Evolutionary conservation across 53 echinoderm and acorn worm species (phyloP), one percentile per base, ranked within the genome.

Genomic region (Mesocentrotus franciscanus): DNA sequence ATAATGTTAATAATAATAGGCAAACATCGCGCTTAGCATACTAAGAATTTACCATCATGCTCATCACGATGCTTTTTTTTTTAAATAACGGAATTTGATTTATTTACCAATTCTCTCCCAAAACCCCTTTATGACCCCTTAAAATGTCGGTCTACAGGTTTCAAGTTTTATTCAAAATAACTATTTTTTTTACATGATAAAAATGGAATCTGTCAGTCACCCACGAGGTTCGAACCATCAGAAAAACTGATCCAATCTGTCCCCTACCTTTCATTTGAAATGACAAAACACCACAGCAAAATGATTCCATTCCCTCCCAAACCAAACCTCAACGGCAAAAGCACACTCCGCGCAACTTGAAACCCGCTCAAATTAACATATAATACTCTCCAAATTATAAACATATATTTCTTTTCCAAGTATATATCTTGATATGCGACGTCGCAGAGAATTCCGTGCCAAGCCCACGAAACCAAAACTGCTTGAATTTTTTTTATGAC

Each of bases 281-380:
- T 91, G 66, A 61, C 91, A 91, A 91, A 91, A 91, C 91, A 91
- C 33, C 64, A 91, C 91, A 91, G 91, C 35, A 64, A 91, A 56
- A 27, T 87, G 26, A 87, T 58, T 87, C 58, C 59, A n/a, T 18
- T 4, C 39, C 91, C 36, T 1, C 61, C 12, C 62, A 32, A 57
- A 56, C 13, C 56, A 85, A 58, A 89, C 22, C 16, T 91, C 91
- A 91, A 66, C 66, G 66, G 11, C 87, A 91, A 91, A 64, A 91
- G 39, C 91, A 39, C 92, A 72, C 71, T 92, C 33, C 56, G 14
- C 9, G 92, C 24, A 92, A 92, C 92, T 22, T 70, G 92, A 92
- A 92, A 92, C 92, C 75, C 74, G 42, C 24, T 22, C 92, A 92
- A 92, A 92, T 92, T 92, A 92, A 56, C 92, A 92, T 92, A 92